These are phyloP conservation scores for Ormyrus thymus DNA, from an alignment of 2,888 invertebrate species.

Conservation along the genomic window DNA sequence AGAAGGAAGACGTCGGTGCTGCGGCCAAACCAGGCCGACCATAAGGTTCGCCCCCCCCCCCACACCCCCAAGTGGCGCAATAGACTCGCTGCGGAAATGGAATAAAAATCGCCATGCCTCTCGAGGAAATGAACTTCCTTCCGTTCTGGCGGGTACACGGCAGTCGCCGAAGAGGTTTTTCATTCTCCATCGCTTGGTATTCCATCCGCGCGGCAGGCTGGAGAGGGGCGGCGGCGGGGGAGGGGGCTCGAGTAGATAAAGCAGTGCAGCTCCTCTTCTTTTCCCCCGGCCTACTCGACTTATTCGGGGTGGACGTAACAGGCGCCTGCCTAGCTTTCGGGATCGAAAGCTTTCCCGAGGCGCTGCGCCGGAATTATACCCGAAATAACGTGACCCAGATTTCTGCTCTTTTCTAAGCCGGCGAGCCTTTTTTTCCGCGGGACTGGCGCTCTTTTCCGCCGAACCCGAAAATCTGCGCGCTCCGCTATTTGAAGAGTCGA, in stretches of 20 bases:
- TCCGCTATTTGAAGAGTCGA: neutral
- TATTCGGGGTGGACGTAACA: constrained; percentile 17
- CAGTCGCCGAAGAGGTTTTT: constrained; percentile 28
- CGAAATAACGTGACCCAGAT: constrained; percentile 43
- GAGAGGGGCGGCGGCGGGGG: too few species aligned
- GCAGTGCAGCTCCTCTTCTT: constrained; percentile 15
- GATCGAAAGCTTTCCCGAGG: constrained; percentile 35
- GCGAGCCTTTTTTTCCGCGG: neutral
- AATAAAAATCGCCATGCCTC: constrained; percentile 40
- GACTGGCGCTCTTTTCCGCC: neutral
- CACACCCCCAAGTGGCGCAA: neutral
- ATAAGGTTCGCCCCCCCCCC: too few species aligned
- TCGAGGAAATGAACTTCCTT: constrained; percentile 47
- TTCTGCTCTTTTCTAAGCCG: neutral
- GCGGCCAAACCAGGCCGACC: too few species aligned
- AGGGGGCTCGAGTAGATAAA: constrained; percentile 32
- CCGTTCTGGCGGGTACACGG: constrained; percentile 1
- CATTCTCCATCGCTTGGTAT: constrained; percentile 39
- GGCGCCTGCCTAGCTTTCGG: neutral
- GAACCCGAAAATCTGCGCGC: neutral
- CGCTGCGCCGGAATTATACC: constrained; percentile 16
- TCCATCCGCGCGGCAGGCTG: constrained; percentile 8
- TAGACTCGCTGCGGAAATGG: constrained; percentile 10
- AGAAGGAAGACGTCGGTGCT: too few species aligned
- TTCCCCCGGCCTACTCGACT: constrained; percentile 5